A percentile compares a stretch with the other conserved stretches of the same genome.
Conservation (phyloP, 2,888 invertebrate genomes). For the Drosophila paucipuncta region DNA sequence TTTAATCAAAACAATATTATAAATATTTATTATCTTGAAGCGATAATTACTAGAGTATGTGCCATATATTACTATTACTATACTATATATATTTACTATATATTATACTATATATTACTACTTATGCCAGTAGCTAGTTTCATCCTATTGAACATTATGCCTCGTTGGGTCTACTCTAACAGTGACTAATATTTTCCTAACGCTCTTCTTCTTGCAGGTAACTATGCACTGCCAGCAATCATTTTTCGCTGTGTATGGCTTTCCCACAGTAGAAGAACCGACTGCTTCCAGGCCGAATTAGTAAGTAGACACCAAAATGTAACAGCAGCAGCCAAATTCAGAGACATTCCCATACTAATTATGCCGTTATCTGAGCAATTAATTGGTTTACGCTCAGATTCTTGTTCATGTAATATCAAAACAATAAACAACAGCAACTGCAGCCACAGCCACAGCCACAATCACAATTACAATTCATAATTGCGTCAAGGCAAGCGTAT, state of each 20-base stretch:
- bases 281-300: constrained; percentile 13
- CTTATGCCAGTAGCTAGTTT: background rate
- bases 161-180: background rate
- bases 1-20: background rate
- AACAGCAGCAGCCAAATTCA: no score
- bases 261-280: constrained; percentile 32
- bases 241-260: background rate
- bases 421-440: constrained; percentile 12
- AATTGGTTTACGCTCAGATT: constrained; percentile 45
- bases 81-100: background rate
- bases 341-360: constrained; percentile 40
- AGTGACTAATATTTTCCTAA: background rate
- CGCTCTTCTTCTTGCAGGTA: constrained; percentile 57
- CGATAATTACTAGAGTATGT: no score
- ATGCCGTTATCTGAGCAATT: constrained; percentile 50
- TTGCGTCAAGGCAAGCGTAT: constrained; percentile 70
- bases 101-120: no score
- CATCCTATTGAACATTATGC: background rate
- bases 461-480: constrained; percentile 52
- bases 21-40: background rate
- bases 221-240: constrained; percentile 37
- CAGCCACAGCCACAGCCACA: constrained; percentile 3
- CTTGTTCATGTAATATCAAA: constrained; percentile 23
- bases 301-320: constrained; percentile 47
- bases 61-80: background rate